Base-by-base conservation (phyloP, 2,888 invertebrate genomes). In the Pelosia muscerda region DNA sequence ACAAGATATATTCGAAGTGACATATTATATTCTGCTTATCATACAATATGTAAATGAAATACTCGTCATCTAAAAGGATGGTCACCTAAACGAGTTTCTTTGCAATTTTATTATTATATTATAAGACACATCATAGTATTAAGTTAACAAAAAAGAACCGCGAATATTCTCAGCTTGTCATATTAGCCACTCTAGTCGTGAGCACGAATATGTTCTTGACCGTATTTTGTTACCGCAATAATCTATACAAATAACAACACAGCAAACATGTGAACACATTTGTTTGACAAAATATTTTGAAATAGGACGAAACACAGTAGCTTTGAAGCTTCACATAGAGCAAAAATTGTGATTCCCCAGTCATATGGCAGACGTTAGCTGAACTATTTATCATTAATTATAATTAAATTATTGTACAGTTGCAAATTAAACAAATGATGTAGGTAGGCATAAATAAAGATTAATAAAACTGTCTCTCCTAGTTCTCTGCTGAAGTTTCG, bases 281-380 rank as follows among this genome's bases (percentile, higher is more conserved):
- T 62, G 28, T 63, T 53, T n/a, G 42, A 34, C 65, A 63, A 73
- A 55, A 67, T 71, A 49, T 56, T 53, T 22, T 65, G 19, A 62
- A 67, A 57, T 28, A 22, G 56, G 69, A 84, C 81, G 53, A 15
- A 62, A 77, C 74, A 83, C 76, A 76, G 61, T 63, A 73, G 81
- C 82, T 70, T 57, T 65, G 49, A 83, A 81, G 81, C 81, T 76
- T 71, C 60, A 81, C 79, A 81, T 71, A 56, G 79, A 78, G 73
- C 77, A 61, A 54, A 69, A 72, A 63, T 58, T 66, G 67, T 28
- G 66, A 81, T 78, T 81, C 82, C 86, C 79, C 78, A 81, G 81
- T 83, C 85, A 85, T 82, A 38, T 61, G n/a, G 1, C 38, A 23
- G 23, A 26, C 19, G 26, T 22, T 1, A 62, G 54, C 63, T 54